A percentile compares a stretch with the other conserved stretches of the same genome.
Conservation (phyloP, 2,113 vertebrate species). For the Glareola pratincola region DNA sequence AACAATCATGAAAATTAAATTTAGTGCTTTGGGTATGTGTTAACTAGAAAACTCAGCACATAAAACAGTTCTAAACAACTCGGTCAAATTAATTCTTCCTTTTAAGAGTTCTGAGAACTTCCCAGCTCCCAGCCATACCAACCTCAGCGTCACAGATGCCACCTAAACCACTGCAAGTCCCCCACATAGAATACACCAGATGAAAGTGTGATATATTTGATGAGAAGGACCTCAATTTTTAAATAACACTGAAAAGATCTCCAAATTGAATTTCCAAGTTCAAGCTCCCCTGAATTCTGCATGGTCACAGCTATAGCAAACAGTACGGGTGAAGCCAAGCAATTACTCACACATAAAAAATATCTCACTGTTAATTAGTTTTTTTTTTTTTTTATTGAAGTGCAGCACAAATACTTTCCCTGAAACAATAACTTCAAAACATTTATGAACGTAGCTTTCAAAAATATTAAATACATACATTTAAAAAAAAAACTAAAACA, state of each 20-base stretch:
- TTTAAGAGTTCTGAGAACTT: neutral
- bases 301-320: neutral
- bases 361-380: neutral
- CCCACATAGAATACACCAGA: neutral
- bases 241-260: neutral
- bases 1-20: neutral
- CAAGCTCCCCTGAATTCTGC: neutral
- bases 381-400: slow-evolving; percentile 51
- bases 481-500: neutral
- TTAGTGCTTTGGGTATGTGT: neutral
- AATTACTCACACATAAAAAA: neutral
- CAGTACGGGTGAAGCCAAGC: neutral
- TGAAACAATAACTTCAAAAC: slow-evolving; percentile 33
- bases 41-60: neutral
- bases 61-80: neutral
- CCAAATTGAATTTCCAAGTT: neutral
- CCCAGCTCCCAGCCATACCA: neutral
- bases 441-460: slow-evolving; percentile 15
- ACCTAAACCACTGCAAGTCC: neutral
- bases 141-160: neutral
- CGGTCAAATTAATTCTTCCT: neutral
- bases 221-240: neutral
- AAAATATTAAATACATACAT: slow-evolving; percentile 47
- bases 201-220: neutral
- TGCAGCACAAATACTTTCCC: neutral